These are phyloP conservation scores for Gila robusta DNA, from an alignment of 2,797 vertebrate genomes.

Conservation along the genomic window DNA sequence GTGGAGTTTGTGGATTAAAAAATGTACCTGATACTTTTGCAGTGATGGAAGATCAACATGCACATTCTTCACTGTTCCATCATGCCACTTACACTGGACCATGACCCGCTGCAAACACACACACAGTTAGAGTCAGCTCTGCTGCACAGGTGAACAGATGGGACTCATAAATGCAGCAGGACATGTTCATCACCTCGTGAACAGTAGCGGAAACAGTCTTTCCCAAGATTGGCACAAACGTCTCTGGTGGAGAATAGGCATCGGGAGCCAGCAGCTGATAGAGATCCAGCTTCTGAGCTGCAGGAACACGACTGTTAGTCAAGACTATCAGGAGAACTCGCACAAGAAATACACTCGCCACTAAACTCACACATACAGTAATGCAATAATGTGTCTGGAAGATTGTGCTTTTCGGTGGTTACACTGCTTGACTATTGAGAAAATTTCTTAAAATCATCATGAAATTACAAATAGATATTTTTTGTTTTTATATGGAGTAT, in stretches of 20 bases:
- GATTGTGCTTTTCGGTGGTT: not conserved
- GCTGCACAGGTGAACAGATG: not conserved
- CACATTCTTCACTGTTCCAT: slow-evolving; percentile 84
- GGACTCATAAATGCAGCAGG: not conserved
- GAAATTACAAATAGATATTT: not conserved
- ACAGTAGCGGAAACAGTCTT: slow-evolving; percentile 82
- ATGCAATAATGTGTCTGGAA: not conserved
- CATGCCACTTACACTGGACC: slow-evolving; percentile 84
- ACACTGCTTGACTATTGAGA: not conserved
- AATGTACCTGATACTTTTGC: slow-evolving; percentile 80
- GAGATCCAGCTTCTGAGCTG: slow-evolving; percentile 82
- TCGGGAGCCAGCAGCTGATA: slow-evolving; percentile 84
- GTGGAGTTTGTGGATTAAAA: no score
- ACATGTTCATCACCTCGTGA: slow-evolving; percentile 69
- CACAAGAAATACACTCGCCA: not conserved
- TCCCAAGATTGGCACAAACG: slow-evolving; percentile 82
- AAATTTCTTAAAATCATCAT: not conserved
- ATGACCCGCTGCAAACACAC: slow-evolving; percentile 76
- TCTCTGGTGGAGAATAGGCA: slow-evolving; percentile 77
- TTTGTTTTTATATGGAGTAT: not conserved
- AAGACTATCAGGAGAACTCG: slow-evolving; percentile 21
- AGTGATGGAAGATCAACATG: slow-evolving; percentile 81
- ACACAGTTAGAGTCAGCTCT: not conserved
- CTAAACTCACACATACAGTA: not conserved
- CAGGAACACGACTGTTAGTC: slow-evolving; percentile 35